A percentile compares a stretch with the other conserved stretches of the same genome.
phyloP scores from a whole-genome alignment of 1,140 invertebrate genomes.

The Batillaria attramentaria region DNA sequence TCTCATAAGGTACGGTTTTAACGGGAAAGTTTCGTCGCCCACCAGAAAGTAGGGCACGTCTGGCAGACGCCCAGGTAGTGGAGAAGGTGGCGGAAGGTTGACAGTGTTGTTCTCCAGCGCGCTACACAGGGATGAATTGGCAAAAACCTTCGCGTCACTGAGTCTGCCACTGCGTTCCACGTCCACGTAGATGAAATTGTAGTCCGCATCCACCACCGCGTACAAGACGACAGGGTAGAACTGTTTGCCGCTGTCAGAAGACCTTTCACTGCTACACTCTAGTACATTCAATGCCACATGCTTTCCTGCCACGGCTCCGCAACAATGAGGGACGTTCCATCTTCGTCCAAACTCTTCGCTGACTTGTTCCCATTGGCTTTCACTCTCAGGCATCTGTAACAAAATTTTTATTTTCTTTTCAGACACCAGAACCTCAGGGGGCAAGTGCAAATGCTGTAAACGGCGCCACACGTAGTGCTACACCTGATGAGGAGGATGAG shows the following conservation, averaged over 20 bases:
- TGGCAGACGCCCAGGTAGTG: not conserved
- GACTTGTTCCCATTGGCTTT: too few relatives aligned
- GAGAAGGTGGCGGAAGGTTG: not conserved
- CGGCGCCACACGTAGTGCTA: too few relatives aligned
- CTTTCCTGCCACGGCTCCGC: slow-evolving; percentile 4
- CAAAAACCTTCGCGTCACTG: not conserved
- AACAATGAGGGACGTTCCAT: not conserved
- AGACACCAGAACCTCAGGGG: too few relatives aligned
- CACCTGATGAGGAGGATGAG: too few relatives aligned
- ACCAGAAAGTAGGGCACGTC: not conserved
- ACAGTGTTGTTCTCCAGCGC: not conserved
- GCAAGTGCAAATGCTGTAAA: too few relatives aligned
- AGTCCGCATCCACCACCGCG: slow-evolving; percentile 12
- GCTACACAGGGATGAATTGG: not conserved
- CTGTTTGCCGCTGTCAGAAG: not conserved
- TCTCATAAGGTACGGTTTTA: not conserved
- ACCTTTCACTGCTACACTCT: not conserved
- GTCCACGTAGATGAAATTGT: slow-evolving; percentile 6
- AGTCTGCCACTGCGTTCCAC: not conserved
- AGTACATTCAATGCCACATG: not conserved
- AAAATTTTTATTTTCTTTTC: too few relatives aligned
- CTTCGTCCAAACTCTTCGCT: too few relatives aligned
- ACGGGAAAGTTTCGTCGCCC: not conserved
- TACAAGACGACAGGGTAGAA: not conserved
- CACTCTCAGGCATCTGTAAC: too few relatives aligned